Evolutionary conservation across 2,888 invertebrate genomes (phyloP), one percentile per base, ranked within the genome.

Genomic region (Protophormia terraenovae): DNA sequence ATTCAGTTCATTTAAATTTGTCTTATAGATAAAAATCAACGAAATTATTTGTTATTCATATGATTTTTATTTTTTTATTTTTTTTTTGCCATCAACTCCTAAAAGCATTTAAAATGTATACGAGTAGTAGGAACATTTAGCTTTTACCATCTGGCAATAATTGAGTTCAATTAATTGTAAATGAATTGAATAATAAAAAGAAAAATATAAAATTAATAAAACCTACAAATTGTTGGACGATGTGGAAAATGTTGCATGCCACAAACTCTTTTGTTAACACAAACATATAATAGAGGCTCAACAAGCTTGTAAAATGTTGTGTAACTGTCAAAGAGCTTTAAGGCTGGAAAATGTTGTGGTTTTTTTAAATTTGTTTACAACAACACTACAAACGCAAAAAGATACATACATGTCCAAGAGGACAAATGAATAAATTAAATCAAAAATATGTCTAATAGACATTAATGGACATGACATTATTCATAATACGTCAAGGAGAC

Each of bases 111-210:
- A 62, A 71, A 50, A 29, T 66, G 35, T 41, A 22, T 53, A 27
- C 29, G n/a, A n/a, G n/a, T n/a, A n/a, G n/a, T n/a, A n/a, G n/a
- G n/a, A 8, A 32, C 16, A 71, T 71, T 50, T 53, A n/a, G n/a
- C n/a, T n/a, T 62, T 55, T 16, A 81, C 41, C 84, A 84, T 81
- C 81, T 85, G 84, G 67, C 64, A 38, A 69, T 78, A 85, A 77
- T 85, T 81, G 71, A 78, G 58, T 71, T 78, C 82, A 78, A 75
- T 82, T 82, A 82, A 79, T 71, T 71, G 82, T 62, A 47, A 50
- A 38, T 71, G 53, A 19, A 69, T 64, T 45, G 24, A 22, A 71
- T 32, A 27, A 27, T 62, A 67, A 35, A 27, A 35, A 45, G 60
- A 69, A 69, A n/a, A 60, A 47, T n/a, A n/a, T n/a, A n/a, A 66